Percentiles rank a stretch among this genome's conserved stretches.
Evolutionary conservation across 1,140 invertebrate species (phyloP).

Genomic region (Leptinotarsa lineolata): DNA sequence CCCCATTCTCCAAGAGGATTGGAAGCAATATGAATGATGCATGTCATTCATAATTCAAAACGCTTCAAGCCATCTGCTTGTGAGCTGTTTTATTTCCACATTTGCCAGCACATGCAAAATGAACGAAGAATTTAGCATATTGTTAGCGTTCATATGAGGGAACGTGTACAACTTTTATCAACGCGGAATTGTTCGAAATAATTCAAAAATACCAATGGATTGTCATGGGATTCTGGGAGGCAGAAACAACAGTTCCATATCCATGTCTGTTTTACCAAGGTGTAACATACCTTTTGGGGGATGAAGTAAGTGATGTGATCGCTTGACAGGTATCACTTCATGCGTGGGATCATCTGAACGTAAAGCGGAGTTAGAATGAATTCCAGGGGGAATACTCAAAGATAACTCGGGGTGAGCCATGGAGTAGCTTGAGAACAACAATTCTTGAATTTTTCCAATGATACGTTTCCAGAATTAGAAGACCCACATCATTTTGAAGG

Average conservation of each 20-base stretch:
- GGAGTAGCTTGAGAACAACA: no score
- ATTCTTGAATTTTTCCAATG: no score
- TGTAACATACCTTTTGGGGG: no score
- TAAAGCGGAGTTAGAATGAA: no score
- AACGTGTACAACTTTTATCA: constrained; percentile 1
- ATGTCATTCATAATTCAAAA: constrained; percentile 11
- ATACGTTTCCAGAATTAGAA: no score
- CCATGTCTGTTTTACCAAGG: background rate
- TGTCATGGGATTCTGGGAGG: background rate
- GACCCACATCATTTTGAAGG: no score
- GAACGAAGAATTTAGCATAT: constrained; percentile 13
- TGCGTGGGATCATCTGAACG: background rate
- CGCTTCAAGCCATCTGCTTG: background rate
- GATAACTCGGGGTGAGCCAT: no score
- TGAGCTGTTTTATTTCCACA: constrained; percentile 4
- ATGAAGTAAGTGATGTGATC: background rate
- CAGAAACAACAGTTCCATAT: background rate
- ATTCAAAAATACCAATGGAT: background rate
- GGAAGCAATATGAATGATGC: constrained; percentile 3
- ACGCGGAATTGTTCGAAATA: background rate
- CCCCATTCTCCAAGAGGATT: constrained; percentile 6
- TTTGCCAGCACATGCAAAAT: constrained; percentile 7
- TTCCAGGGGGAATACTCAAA: no score
- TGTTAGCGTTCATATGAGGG: background rate
- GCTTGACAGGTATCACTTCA: background rate